Evolutionary conservation across 1,140 invertebrate species (phyloP), one percentile per base, ranked within the genome.

Genomic region (Epicauta chinensis): DNA sequence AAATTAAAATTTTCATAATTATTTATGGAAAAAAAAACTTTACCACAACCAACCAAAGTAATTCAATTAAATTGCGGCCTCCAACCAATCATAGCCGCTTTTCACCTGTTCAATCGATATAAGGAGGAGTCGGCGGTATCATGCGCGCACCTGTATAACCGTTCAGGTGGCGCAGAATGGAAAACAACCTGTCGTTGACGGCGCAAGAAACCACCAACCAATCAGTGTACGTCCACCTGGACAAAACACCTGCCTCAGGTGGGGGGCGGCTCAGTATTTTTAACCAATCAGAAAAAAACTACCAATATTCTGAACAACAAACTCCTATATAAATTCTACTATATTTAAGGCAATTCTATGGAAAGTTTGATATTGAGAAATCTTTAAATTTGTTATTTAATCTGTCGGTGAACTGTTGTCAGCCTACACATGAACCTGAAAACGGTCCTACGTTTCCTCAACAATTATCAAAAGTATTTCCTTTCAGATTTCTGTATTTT

Each of bases 1-100:
- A n/a, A n/a, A n/a, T n/a, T n/a, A n/a, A n/a, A 23, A 23, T 23
- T 23, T 51, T 42, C 56, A 58, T n/a, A n/a, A n/a, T n/a, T n/a
- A n/a, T 53, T 58, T 55, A 58, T 58, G 55, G 52, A 58, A 55
- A 52, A 17, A 48, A 45, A 43, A 49, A 32, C 56, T 55, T 47
- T 51, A 54, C 51, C 48, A 55, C 52, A 58, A 52, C 51, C 43
- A 23, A 32, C 35, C 42, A 47, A 55, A 58, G 55, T 58, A 51
- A 32, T 51, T 43, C 30, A 40, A 23, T 23, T 23, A 15, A 37
- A 13, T 37, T 15, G 5, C 31, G 13, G 13, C 45, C 45, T 15
- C 35, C 31, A 16, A 29, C 45, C 45, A 23, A 23, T 23, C 10
- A 42, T 51, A 59, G 54, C 51, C 56, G 46, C 13, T 12, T 12